Percentiles rank a stretch among this genome's conserved stretches.
Conservation (phyloP, 2,113 vertebrate species). For the Ictidomys tridecemlineatus region DNA sequence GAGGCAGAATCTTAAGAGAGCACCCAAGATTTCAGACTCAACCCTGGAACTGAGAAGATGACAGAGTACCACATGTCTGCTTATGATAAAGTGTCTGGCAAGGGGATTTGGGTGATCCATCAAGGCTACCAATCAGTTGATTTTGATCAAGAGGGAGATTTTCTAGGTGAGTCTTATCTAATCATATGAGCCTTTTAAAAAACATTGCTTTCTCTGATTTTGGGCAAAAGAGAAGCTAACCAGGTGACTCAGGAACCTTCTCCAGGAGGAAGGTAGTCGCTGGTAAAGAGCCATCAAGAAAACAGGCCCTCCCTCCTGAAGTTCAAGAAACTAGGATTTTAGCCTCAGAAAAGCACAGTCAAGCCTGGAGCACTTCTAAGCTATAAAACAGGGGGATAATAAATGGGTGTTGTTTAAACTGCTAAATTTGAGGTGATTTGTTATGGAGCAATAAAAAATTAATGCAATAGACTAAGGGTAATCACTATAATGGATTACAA, state of each 20-base stretch:
- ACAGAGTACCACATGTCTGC: neutral
- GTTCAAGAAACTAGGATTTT: neutral
- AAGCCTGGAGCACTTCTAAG: neutral
- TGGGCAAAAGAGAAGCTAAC: too few relatives aligned
- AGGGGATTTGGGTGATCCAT: neutral
- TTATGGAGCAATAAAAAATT: neutral
- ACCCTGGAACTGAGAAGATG: neutral
- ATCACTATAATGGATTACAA: neutral
- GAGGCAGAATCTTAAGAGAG: neutral
- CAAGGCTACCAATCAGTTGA: neutral
- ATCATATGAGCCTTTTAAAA: neutral
- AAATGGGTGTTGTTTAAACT: neutral
- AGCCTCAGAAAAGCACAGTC: neutral
- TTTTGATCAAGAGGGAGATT: neutral
- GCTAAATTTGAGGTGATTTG: neutral
- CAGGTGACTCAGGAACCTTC: neutral
- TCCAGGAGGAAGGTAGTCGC: neutral
- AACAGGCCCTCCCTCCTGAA: accelerated
- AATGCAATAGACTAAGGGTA: neutral
- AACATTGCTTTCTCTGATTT: neutral
- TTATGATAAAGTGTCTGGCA: neutral
- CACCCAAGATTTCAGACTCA: neutral
- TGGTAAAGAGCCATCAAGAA: neutral
- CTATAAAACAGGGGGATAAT: neutral
- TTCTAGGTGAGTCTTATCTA: neutral